Base-by-base conservation (phyloP, 2,888 invertebrate genomes). In the Cerceris ruficornis region DNA sequence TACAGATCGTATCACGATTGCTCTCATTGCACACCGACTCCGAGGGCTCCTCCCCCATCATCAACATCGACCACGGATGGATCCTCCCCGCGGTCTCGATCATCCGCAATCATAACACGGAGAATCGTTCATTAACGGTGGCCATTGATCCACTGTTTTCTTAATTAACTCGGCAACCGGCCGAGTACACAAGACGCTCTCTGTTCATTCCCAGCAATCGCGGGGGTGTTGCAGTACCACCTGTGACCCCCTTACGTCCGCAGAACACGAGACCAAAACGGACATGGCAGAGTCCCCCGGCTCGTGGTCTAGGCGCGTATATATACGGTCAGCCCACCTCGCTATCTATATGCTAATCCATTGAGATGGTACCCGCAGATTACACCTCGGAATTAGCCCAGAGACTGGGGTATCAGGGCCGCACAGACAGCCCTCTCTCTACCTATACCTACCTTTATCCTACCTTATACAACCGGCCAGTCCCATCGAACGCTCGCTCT, bases 291-390 rank as follows among this genome's bases (percentile, higher is more conserved):
- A 85, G 87, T 79, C 81, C 75, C 77, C 69, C 66, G 54, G 59
- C 28, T 69, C 83, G 85, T 88, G 86, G 85, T 87, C 89, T 89
- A 88, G 85, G 84, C 82, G 77, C 81, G 80, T 73, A 77, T 79
- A 83, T 88, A 89, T 87, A 87, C 87, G 88, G 86, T 89, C 90
- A 90, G 88, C 86, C 88, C 87, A 86, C 87, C 86, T 87, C 86
- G 91, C 91, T 92, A 92, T 92, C 92, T 92, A 92, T 92, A 92
- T 92, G 92, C 92, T 92, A 92, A 92, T 92, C 92, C 91, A 90
- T 90, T 89, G 92, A 92, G 92, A 92, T 92, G 91, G 91, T 91
- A 91, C 90, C 90, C 90, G 88, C 89, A 92, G 92, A 92, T 92
- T 92, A 92, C 91, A 91, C 89, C 87, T 85, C 85, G 90, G 92